Percentiles rank a stretch among this genome's conserved stretches.
Evolutionary conservation across 2,888 invertebrate species (phyloP).

Genomic region (Mythimna pallens): DNA sequence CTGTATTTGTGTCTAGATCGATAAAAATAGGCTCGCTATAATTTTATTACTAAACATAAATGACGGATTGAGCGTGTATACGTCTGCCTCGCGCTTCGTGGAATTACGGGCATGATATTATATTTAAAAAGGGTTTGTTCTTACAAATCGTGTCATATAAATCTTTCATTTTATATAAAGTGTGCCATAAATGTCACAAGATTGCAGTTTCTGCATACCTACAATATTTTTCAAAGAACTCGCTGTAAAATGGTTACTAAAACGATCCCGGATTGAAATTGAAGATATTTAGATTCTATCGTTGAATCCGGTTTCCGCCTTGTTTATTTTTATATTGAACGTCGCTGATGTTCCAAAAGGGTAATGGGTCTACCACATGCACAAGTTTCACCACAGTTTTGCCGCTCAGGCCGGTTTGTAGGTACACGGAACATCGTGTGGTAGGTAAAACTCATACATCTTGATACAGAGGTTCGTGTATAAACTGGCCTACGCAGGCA

Average conservation of each 20-base stretch:
- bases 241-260: slow-evolving; percentile 27
- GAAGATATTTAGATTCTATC: slow-evolving; percentile 26
- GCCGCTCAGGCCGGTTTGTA: too few relatives aligned
- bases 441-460: too few relatives aligned
- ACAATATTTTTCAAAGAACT: slow-evolving; percentile 21
- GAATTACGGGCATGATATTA: not conserved
- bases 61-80: not conserved
- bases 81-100: not conserved
- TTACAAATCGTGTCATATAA: too few relatives aligned
- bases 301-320: not conserved
- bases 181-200: slow-evolving; percentile 18
- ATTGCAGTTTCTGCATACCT: slow-evolving; percentile 17
- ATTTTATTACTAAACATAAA: too few relatives aligned
- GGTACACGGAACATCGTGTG: too few relatives aligned
- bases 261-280: slow-evolving; percentile 21
- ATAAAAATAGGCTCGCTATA: not conserved
- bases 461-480: too few relatives aligned
- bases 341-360: too few relatives aligned
- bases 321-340: not conserved
- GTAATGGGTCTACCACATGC: too few relatives aligned
- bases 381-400: too few relatives aligned
- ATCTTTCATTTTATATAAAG: slow-evolving; percentile 7
- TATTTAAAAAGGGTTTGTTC: not conserved
- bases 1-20: not conserved
- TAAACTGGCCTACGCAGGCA: too few relatives aligned